Conservation (phyloP, 2,888 invertebrate genomes). For the Protophormia terraenovae region DNA sequence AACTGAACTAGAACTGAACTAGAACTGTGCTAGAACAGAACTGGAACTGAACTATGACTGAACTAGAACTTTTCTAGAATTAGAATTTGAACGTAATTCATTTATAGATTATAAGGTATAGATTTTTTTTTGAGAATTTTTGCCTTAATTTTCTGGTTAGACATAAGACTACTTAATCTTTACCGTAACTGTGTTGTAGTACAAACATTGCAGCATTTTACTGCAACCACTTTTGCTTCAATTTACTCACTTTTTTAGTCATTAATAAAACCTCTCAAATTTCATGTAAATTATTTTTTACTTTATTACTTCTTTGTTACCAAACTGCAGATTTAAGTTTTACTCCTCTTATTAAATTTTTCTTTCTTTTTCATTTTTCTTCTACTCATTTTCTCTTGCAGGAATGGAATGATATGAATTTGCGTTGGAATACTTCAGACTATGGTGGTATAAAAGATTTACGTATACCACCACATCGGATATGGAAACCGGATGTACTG, state of each 20-base stretch:
- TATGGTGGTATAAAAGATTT: conserved; percentile 98
- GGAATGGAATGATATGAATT: conserved; percentile 99
- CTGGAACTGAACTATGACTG: neutral
- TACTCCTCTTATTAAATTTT: neutral
- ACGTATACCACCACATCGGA: conserved; percentile 95
- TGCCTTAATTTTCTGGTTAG: too few relatives aligned
- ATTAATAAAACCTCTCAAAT: neutral
- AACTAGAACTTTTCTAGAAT: neutral
- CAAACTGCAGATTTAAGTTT: neutral
- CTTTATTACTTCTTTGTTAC: neutral
- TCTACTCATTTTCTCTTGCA: conserved; percentile 80
- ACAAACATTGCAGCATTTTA: neutral
- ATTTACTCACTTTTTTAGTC: too few relatives aligned
- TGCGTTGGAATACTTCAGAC: conserved; percentile 98
- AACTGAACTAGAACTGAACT: neutral
- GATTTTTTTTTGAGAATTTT: too few relatives aligned
- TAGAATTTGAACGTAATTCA: too few relatives aligned
- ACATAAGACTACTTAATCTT: too few relatives aligned
- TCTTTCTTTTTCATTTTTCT: neutral
- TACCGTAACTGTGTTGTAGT: too few relatives aligned
- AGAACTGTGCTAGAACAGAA: neutral
- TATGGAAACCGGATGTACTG: conserved; percentile 99
- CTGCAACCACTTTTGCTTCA: too few relatives aligned
- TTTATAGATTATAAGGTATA: too few relatives aligned
- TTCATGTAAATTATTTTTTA: neutral